Evolutionary conservation across 2,113 vertebrate species (phyloP), one percentile per base, ranked within the genome.

Genomic region (Taurulus bubalis): DNA sequence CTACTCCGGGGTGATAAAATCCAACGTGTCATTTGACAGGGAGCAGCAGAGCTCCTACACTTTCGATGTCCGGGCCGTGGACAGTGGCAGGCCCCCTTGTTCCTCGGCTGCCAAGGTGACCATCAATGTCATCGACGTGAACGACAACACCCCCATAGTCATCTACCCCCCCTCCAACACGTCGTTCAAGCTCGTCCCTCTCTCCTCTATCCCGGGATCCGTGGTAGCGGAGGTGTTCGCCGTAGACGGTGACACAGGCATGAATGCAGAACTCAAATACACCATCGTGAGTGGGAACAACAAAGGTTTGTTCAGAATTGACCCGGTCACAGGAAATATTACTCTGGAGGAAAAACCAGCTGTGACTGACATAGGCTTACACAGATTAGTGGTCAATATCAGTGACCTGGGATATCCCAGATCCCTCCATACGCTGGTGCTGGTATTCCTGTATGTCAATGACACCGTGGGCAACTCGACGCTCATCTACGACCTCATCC

Each of bases 1-100:
- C 0, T 97, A 96, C 85, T 98, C 97, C 18, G 98, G 98, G 80
- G 97, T 99, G 92, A 99, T 99, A 87, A 98, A 98, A 94, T 99
- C 98, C 59, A 99, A 99, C 1, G 97, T 99, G 77, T 99, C 98
- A 20, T 99, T 99, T 83, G 98, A 99, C 86, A 92, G 98, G 80
- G 98, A 99, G 80, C 98, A 98, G 74, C 98, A 99, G 93, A 98
- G 97, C 93, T 99, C 98, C 81, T 99, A 99, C 85, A 99, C 98
- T 6, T 99, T 99, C 80, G 98, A 99, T 53, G 97, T 99, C 70
- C 96, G 96, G 89, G 98, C 98, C 28, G 95, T 99, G 15, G 98
- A 99, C 89, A 96, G 96, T 42, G 98, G 98, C 34, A 96, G 97
- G 59, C 97, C 97, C 5, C 95, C 97, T 10, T 97, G 97, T 34